A percentile compares a stretch with the other conserved stretches of the same genome.
Evolutionary conservation across 2,113 vertebrate genomes (phyloP).

Genomic region (Clupea harengus): DNA sequence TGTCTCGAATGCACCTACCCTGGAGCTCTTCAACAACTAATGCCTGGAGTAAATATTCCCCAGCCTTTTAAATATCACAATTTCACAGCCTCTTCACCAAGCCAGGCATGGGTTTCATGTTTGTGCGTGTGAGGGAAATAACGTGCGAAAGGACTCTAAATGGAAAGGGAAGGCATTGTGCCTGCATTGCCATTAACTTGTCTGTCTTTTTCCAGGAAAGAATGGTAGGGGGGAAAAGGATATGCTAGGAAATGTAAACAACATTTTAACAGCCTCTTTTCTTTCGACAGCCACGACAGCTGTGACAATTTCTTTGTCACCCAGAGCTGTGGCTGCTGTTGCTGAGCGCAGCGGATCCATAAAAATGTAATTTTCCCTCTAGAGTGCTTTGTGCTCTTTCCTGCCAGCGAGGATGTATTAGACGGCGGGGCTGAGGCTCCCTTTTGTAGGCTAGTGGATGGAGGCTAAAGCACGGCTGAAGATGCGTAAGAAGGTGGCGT

Average conservation of each 20-base stretch:
- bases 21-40: slow-evolving; percentile 57
- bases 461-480: slow-evolving; percentile 55
- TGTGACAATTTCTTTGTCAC: slow-evolving; percentile 74
- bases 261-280: slow-evolving; percentile 65
- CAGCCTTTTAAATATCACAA: slow-evolving; percentile 64
- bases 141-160: slow-evolving; percentile 64
- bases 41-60: slow-evolving; percentile 62
- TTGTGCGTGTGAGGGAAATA: slow-evolving; percentile 40
- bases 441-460: slow-evolving; percentile 59
- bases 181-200: slow-evolving; percentile 51
- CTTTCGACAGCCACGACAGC: slow-evolving; percentile 46
- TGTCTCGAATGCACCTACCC: slow-evolving; percentile 50
- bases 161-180: slow-evolving; percentile 61
- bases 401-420: slow-evolving; percentile 72
- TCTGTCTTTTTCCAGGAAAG: slow-evolving; percentile 55
- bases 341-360: slow-evolving; percentile 72
- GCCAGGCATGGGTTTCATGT: slow-evolving; percentile 65
- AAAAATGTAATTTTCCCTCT: slow-evolving; percentile 74
- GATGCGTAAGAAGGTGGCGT: slow-evolving; percentile 26
- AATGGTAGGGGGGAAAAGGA: slow-evolving; percentile 43
- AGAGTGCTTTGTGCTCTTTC: slow-evolving; percentile 73
- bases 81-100: slow-evolving; percentile 69
- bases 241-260: slow-evolving; percentile 67
- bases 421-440: slow-evolving; percentile 62
- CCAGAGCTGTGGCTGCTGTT: slow-evolving; percentile 68